Evolutionary conservation across 2,888 invertebrate genomes (phyloP).

Genomic region (Sphaerophoria taeniata): DNA sequence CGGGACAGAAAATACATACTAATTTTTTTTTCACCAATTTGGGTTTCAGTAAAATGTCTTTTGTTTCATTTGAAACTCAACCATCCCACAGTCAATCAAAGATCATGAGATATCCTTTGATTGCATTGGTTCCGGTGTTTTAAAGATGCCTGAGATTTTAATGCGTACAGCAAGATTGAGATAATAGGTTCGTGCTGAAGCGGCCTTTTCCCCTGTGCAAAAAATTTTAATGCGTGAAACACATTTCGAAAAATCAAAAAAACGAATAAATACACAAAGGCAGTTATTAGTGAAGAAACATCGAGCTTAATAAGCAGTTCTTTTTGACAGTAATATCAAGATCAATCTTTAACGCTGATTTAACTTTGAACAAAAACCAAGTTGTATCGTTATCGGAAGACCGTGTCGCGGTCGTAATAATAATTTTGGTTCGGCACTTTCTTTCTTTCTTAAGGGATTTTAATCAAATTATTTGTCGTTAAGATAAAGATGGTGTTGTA

Average conservation of each 20-base stretch:
- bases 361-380: not conserved
- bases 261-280: conserved; percentile 19
- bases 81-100: not conserved
- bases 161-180: conserved; percentile 57
- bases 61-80: not conserved
- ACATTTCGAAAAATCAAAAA: not conserved
- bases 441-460: conserved; percentile 60
- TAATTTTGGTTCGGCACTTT: conserved; percentile 14
- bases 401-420: not conserved
- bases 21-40: too few species aligned
- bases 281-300: conserved; percentile 47
- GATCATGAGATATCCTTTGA: conserved; percentile 53
- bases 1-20: too few species aligned
- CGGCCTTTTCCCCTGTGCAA: conserved; percentile 19
- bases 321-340: conserved; percentile 52
- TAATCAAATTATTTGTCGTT: conserved; percentile 56
- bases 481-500: conserved; percentile 30
- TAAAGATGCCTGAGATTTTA: conserved; percentile 49
- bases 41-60: too few species aligned
- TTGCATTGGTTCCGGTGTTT: conserved; percentile 34
- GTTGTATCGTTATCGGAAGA: not conserved
- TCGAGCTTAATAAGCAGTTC: conserved; percentile 43
- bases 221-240: conserved; percentile 27
- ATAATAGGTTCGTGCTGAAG: conserved; percentile 52
- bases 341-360: conserved; percentile 57